Evolutionary conservation across 2,797 vertebrate species (phyloP).

Genomic region (Neopelma chrysocephalum): DNA sequence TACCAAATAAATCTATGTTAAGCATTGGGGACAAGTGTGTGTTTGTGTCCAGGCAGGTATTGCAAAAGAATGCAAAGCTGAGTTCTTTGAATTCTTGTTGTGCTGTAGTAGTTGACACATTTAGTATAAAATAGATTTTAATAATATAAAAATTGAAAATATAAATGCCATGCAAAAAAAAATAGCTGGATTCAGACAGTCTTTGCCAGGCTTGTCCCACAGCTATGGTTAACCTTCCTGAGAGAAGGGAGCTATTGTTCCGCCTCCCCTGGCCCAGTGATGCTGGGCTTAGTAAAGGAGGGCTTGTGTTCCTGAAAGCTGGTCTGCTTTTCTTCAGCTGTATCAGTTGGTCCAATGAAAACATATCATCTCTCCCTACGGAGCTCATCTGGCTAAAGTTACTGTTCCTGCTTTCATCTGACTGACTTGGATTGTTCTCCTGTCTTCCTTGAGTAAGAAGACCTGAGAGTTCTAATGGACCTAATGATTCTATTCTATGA

Average conservation of each 20-base stretch:
- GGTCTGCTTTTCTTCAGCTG: neutral
- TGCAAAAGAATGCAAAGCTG: neutral
- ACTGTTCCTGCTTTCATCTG: neutral
- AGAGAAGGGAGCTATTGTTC: constrained; percentile 29
- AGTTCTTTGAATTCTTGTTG: neutral
- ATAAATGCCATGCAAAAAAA: neutral
- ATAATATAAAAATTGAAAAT: neutral
- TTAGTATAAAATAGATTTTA: neutral
- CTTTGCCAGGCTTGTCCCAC: neutral
- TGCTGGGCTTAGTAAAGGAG: neutral
- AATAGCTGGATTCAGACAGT: neutral
- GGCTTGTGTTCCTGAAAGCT: neutral
- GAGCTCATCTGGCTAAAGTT: neutral
- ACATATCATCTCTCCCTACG: neutral
- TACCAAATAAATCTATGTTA: neutral
- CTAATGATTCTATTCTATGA: rapidly evolving
- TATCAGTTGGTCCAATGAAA: neutral
- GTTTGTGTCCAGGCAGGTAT: neutral
- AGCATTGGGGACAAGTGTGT: neutral
- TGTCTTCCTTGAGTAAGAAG: neutral
- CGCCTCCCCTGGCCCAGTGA: neutral
- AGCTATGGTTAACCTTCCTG: neutral
- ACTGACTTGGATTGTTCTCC: neutral
- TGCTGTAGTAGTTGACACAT: neutral
- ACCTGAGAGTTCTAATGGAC: neutral